These are phyloP conservation scores for Pachliopta kotzebuea DNA, from an alignment of 2,888 invertebrate species.

Conservation along the genomic window DNA sequence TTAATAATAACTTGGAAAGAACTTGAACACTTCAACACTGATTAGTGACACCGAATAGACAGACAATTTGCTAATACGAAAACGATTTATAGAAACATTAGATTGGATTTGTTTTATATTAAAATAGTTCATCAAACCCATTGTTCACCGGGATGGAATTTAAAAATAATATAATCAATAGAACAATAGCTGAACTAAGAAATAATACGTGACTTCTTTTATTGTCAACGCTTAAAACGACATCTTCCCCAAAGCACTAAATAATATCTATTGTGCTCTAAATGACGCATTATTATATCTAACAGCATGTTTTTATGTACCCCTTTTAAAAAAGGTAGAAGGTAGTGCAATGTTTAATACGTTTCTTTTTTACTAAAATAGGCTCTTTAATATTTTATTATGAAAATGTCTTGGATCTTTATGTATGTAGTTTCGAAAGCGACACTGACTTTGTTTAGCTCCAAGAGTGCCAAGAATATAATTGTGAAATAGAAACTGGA, in stretches of 20 bases:
- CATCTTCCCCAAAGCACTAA: not conserved
- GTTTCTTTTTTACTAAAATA: not conserved
- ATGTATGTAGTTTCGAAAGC: conserved; percentile 6
- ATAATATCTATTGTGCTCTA: not conserved
- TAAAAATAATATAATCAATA: not conserved
- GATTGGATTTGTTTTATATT: not conserved
- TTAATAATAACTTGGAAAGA: not conserved
- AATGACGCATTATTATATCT: not conserved
- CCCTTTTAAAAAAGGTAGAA: not conserved
- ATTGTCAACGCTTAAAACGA: not conserved
- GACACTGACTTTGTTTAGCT: conserved; percentile 22
- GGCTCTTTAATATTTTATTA: not conserved
- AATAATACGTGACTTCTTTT: not conserved
- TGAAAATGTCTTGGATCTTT: not conserved
- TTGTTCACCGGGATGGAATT: not conserved
- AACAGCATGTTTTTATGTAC: not conserved
- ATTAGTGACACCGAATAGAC: not conserved
- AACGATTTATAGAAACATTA: too few relatives aligned
- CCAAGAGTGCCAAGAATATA: conserved; percentile 16
- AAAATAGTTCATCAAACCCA: not conserved
- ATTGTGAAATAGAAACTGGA: conserved; percentile 24
- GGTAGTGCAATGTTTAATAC: not conserved
- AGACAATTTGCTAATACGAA: not conserved
- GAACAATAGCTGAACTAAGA: not conserved
- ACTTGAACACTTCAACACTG: not conserved